Conservation (phyloP, 2,888 invertebrate genomes). For the Lasius fuliginosus region DNA sequence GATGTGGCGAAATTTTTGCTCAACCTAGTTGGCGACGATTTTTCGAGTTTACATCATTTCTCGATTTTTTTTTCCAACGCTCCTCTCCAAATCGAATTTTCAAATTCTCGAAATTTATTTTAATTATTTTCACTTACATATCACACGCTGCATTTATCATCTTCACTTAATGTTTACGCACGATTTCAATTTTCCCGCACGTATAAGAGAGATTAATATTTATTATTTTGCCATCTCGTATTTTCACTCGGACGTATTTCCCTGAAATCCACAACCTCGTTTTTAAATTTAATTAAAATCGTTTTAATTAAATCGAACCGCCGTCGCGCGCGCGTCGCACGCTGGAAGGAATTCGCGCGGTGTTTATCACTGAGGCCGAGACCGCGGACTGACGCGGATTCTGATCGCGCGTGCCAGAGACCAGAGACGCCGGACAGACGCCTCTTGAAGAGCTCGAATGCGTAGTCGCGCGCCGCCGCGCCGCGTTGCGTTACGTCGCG, state of each 20-base stretch:
- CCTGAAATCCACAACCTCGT: background rate
- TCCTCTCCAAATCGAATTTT: background rate
- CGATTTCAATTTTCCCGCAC: background rate
- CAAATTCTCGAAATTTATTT: background rate
- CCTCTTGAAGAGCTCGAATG: background rate
- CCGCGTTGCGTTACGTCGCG: background rate
- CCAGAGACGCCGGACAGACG: conserved; percentile 30
- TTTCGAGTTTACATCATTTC: conserved; percentile 18
- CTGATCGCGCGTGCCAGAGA: conserved; percentile 31
- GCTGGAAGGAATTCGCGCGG: background rate
- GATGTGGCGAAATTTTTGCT: conserved; percentile 47
- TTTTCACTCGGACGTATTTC: background rate
- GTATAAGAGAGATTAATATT: background rate
- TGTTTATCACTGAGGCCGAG: conserved; percentile 12
- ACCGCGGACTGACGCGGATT: conserved; percentile 16
- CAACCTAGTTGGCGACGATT: conserved; percentile 30
- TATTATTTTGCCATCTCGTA: background rate
- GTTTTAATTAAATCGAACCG: background rate
- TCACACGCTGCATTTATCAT: too few species aligned
- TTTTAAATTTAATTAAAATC: background rate
- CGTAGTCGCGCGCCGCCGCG: background rate
- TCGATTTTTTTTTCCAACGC: too few species aligned
- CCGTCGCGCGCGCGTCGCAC: too few species aligned
- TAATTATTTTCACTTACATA: background rate
- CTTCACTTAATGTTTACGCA: background rate